Evolutionary conservation across 2,888 invertebrate species (phyloP).

Genomic region (Megamerina dolium): DNA sequence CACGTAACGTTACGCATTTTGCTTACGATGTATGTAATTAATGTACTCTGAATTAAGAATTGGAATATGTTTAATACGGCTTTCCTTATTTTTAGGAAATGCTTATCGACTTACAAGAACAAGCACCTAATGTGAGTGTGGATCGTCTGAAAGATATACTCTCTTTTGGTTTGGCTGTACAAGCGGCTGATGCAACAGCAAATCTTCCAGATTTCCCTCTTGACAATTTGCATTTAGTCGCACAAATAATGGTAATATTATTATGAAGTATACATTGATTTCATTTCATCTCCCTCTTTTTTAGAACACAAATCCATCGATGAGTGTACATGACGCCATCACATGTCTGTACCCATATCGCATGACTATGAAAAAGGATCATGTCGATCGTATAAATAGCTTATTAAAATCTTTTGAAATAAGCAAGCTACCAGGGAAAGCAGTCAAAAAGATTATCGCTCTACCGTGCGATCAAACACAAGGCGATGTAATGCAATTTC

Average conservation of each 20-base stretch:
- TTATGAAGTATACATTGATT: background rate
- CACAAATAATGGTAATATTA: slow-evolving; percentile 43
- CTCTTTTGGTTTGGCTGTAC: slow-evolving; percentile 72
- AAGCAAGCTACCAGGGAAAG: slow-evolving; percentile 15
- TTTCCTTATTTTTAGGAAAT: slow-evolving; percentile 52
- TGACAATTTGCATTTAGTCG: slow-evolving; percentile 66
- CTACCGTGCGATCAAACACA: slow-evolving; percentile 8
- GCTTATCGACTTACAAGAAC: slow-evolving; percentile 49
- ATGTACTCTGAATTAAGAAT: background rate
- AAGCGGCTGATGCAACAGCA: slow-evolving; percentile 63
- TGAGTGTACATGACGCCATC: slow-evolving; percentile 64
- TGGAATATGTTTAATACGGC: slow-evolving; percentile 3
- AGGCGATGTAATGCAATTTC: slow-evolving; percentile 14
- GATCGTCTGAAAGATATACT: slow-evolving; percentile 51
- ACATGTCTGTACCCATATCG: slow-evolving; percentile 79
- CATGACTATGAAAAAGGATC: slow-evolving; percentile 71
- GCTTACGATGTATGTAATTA: slow-evolving; percentile 30
- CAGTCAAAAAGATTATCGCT: slow-evolving; percentile 24
- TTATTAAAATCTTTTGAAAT: slow-evolving; percentile 63
- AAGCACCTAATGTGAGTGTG: slow-evolving; percentile 53
- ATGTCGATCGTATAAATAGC: slow-evolving; percentile 63
- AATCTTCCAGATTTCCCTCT: slow-evolving; percentile 85
- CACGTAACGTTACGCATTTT: slow-evolving; percentile 65
- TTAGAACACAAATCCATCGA: slow-evolving; percentile 65
- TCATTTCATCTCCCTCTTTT: slow-evolving; percentile 24